A percentile compares a stretch with the other conserved stretches of the same genome.
Conservation (phyloP, 2,113 vertebrate genomes). For the Sminthopsis crassicaudata region DNA sequence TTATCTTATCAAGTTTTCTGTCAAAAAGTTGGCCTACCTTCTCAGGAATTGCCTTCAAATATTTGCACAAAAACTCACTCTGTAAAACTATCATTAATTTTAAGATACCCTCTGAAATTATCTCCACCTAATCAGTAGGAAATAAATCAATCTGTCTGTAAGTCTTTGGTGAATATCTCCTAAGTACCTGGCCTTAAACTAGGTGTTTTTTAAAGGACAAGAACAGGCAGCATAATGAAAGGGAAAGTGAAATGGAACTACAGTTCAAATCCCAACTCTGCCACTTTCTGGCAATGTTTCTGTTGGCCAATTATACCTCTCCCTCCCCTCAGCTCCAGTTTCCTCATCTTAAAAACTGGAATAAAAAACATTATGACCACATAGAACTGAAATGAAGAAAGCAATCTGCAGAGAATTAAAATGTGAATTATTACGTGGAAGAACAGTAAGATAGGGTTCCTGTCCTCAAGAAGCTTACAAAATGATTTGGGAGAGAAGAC, state of each 20-base stretch:
- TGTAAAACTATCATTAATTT: slow-evolving; percentile 14
- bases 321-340: not conserved
- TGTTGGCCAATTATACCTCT: not conserved
- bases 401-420: not conserved
- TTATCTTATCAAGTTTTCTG: slow-evolving; percentile 45
- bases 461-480: not conserved
- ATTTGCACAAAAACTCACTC: slow-evolving; percentile 47
- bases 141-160: not conserved
- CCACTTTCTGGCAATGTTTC: not conserved
- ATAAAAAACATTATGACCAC: not conserved
- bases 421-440: not conserved
- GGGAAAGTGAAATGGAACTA: not conserved
- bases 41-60: slow-evolving; percentile 64
- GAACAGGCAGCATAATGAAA: not conserved
- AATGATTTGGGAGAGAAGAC: not conserved
- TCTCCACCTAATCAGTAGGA: not conserved
- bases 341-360: not conserved
- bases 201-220: not conserved
- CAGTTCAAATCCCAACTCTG: not conserved
- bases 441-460: not conserved
- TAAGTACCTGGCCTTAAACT: not conserved
- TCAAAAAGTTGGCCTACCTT: slow-evolving; percentile 63
- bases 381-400: not conserved
- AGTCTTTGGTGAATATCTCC: not conserved
- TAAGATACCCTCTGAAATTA: not conserved